These are phyloP conservation scores for Brienomyrus brachyistius DNA, from an alignment of 2,113 vertebrate species.

Conservation along the genomic window DNA sequence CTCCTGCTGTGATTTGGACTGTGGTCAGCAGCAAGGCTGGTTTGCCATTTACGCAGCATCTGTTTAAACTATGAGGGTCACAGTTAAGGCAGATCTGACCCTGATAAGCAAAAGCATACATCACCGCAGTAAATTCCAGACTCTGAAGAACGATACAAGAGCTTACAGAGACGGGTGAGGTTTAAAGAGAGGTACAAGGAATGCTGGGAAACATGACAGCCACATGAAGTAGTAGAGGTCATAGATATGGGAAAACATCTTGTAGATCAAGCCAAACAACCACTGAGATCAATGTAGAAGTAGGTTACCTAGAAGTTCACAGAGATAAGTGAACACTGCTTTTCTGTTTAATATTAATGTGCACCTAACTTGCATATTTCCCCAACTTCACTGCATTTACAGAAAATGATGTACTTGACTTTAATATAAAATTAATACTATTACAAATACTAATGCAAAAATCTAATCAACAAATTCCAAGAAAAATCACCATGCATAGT, in stretches of 20 bases:
- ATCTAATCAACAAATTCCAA: background rate
- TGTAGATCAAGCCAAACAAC: background rate
- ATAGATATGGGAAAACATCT: background rate
- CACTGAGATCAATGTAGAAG: background rate
- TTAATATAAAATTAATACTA: background rate
- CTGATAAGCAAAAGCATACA: background rate
- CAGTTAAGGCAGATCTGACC: background rate
- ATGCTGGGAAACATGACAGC: background rate
- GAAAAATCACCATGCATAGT: background rate
- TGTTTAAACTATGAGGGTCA: constrained; percentile 7
- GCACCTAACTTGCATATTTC: background rate
- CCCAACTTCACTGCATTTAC: background rate
- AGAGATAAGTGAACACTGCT: background rate
- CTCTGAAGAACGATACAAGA: background rate
- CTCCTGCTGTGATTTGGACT: background rate
- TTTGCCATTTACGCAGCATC: background rate
- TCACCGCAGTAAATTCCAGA: background rate
- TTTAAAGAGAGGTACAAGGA: background rate
- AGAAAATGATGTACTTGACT: background rate
- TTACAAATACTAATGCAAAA: background rate
- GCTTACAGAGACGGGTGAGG: background rate
- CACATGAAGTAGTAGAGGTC: background rate
- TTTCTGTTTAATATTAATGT: background rate
- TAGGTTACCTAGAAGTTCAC: background rate
- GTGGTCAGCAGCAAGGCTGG: background rate